Base-by-base conservation (phyloP, 1,140 invertebrate genomes). In the Gonatopus flavifemur region DNA sequence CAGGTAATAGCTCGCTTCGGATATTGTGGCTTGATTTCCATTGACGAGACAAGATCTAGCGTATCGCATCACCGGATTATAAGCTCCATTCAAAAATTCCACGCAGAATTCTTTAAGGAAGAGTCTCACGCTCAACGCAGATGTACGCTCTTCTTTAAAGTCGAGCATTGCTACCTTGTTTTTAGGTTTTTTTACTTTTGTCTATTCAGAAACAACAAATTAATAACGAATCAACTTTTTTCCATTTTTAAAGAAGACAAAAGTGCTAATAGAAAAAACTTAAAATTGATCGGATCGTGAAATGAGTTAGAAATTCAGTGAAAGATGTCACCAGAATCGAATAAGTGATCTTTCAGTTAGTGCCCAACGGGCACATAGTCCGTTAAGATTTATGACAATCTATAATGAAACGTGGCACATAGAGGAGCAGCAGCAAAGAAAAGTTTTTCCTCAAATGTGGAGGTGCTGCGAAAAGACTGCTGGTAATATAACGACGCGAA, bases 71-170 rank as follows among this genome's bases (percentile, higher is more conserved):
- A 92, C 74, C n/a, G 86, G 82, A 74, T 98, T 98, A 76, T 97
- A 98, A 48, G 89, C 89, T 15, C 87, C 91, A 64, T 90, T 89
- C 39, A 98, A 75, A 73, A 98, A 94, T 77, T 96, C 91, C 38
- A 91, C 83, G 76, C 93, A 98, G 75, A 97, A 97, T 67, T 98
- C 92, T 76, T 94, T 94, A 38, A 98, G 78, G 74, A 94, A 90
- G 51, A 96, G 78, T 57, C 92, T 81, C 37, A 95, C 87, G 48
- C 85, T 86, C 35, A 93, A 83, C 2, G 88, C 89, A 28, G 93
- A 94, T 45, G 84, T 79, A 30, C 90, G 81, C 50, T 84, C 85
- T 13, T 70, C 58, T 33, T 79, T 76, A 1, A 69, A 65, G 54
- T 82, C 80, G 37, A 76, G 69, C 53, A 89, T 69, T 4, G 87